These are phyloP conservation scores for Microtus californicus DNA, from an alignment of 2,797 vertebrate genomes.

Conservation along the genomic window DNA sequence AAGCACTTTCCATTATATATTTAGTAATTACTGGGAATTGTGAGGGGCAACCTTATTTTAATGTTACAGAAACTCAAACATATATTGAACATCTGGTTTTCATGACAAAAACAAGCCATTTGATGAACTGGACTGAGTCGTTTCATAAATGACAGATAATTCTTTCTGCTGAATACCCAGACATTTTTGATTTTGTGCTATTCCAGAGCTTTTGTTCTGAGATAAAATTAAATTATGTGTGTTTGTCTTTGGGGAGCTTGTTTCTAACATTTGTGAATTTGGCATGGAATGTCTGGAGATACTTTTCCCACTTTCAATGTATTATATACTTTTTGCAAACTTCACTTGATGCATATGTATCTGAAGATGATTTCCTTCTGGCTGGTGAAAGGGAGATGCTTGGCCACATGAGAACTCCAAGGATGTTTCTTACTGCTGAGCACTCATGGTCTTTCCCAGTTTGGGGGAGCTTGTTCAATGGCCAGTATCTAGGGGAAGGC, in stretches of 20 bases:
- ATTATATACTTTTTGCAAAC: background rate
- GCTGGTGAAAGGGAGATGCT: background rate
- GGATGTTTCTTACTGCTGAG: background rate
- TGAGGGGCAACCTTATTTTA: background rate
- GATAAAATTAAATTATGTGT: background rate
- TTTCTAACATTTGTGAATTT: background rate
- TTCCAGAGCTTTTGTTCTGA: background rate
- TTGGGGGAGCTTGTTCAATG: background rate
- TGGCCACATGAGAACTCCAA: background rate
- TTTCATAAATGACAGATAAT: background rate
- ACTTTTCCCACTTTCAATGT: background rate
- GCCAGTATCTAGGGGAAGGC: background rate
- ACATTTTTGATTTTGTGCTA: background rate
- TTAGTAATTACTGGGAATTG: background rate
- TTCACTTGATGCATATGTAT: background rate
- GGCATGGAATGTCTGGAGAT: background rate
- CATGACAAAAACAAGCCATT: background rate
- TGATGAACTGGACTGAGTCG: background rate
- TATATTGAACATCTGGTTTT: background rate
- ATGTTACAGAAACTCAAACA: background rate
- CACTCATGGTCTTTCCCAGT: background rate
- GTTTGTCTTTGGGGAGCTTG: background rate
- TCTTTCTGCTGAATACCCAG: background rate
- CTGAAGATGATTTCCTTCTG: background rate
- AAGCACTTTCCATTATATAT: background rate